Evolutionary conservation across 2,888 invertebrate genomes (phyloP), one percentile per base, ranked within the genome.

Genomic region (Pogonocherus hispidulus): DNA sequence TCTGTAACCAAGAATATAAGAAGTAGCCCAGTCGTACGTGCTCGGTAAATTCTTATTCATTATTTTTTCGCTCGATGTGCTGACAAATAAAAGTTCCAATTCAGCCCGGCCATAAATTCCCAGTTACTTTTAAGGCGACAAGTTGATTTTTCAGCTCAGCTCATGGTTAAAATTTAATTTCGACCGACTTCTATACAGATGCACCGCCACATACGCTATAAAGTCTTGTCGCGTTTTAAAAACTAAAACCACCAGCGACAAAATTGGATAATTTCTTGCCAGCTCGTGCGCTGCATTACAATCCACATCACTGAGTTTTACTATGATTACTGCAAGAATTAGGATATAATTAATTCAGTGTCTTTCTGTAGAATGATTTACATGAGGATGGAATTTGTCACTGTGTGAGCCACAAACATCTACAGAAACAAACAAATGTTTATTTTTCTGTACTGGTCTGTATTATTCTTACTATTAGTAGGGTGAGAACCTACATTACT

Each of bases 101-200:
- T 18, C 16, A 14, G 16, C 32, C 18, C 8, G 27, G 19, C 16
- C 41, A 5, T 41, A 41, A 41, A 41, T 41, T 14, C 41, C 41
- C 1, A n/a, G 41, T 41, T 41, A 41, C 41, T 41, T n/a, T 14
- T 14, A 14, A 41, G 41, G 41, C 14, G 23, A 51, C 51, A 51
- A 51, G 51, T 51, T 51, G 16, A 52, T 52, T 32, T 52, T 32
- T 52, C 52, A 32, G 8, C 18, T 18, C 4, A 2, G 52, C 32
- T 32, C 27, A 19, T 18, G 52, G 16, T 32, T 52, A 52, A 52
- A 52, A 27, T 52, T 52, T 52, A 52, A 32, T 52, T 52, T 9
- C 32, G 32, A 52, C 8, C 27, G 27, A 14, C 32, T 22, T 32
- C 16, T 52, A 52, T 51, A 11, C 18, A 3, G 18, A 14, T 14